Percentiles rank a stretch among this genome's conserved stretches.
These are phyloP conservation scores for Netelia melanura DNA, from an alignment of 2,888 invertebrate genomes.

Conservation along the genomic window DNA sequence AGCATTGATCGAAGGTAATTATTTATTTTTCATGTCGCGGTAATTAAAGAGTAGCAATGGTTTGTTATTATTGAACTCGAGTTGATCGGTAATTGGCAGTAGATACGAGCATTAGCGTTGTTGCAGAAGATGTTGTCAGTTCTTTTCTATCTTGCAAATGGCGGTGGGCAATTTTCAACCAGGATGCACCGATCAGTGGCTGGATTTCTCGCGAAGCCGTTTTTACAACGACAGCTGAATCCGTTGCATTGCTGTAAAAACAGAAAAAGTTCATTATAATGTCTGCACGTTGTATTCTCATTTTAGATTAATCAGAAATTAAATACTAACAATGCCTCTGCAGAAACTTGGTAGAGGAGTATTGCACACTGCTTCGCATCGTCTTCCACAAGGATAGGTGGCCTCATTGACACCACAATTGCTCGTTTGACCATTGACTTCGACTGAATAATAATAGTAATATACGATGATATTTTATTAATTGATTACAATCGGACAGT, in stretches of 20 bases:
- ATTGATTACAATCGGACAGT: too few species aligned
- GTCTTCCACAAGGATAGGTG: constrained; percentile 27
- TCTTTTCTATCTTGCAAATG: neutral
- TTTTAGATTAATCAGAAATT: neutral
- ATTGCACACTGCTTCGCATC: constrained; percentile 36
- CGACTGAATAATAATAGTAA: neutral
- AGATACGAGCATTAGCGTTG: neutral
- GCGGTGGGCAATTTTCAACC: neutral
- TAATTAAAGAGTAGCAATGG: neutral
- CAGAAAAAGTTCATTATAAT: neutral
- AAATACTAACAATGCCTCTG: constrained; percentile 24
- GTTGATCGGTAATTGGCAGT: neutral
- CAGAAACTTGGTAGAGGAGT: constrained; percentile 13
- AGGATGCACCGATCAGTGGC: neutral
- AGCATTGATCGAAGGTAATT: neutral
- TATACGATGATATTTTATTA: neutral
- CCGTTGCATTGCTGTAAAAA: neutral
- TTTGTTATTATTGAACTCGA: neutral
- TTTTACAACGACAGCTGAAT: neutral
- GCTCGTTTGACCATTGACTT: neutral
- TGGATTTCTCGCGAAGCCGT: constrained; percentile 1
- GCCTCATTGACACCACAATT: constrained; percentile 28
- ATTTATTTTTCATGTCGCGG: neutral
- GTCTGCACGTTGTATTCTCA: too few species aligned
- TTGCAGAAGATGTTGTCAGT: neutral